These are phyloP conservation scores for Acanthosepion pharaonis DNA, from an alignment of 2,888 invertebrate genomes.

Conservation along the genomic window DNA sequence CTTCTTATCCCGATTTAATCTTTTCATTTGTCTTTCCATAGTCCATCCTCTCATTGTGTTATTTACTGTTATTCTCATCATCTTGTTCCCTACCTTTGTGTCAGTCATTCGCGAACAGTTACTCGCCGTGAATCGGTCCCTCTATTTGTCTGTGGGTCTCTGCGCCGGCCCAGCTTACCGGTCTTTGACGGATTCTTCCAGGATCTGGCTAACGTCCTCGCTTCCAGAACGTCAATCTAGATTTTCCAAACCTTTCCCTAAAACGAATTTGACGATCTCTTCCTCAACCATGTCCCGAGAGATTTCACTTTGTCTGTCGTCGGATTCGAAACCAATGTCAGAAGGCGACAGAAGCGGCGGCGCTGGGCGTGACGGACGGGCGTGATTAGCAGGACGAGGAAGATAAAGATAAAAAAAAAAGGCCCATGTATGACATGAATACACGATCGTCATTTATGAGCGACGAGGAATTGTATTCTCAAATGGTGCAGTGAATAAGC, in stretches of 20 bases:
- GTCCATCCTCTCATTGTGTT: neutral
- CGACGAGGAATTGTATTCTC: slow-evolving; percentile 22
- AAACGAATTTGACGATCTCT: slow-evolving; percentile 33
- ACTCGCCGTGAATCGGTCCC: no score
- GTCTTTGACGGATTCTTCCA: neutral
- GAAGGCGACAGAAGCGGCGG: neutral
- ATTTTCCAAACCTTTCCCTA: slow-evolving; percentile 13
- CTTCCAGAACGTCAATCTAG: neutral
- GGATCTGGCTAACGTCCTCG: slow-evolving; percentile 5
- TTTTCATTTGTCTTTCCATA: neutral
- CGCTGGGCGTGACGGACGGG: neutral
- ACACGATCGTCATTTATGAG: neutral
- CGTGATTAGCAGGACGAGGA: neutral
- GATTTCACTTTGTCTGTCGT: neutral
- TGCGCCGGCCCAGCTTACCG: neutral
- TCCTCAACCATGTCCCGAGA: neutral
- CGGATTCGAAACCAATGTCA: neutral
- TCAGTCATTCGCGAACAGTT: neutral
- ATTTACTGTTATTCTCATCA: neutral
- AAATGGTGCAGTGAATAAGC: neutral
- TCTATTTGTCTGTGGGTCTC: neutral
- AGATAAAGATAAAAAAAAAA: neutral
- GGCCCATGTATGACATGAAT: neutral
- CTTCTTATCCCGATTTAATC: neutral
- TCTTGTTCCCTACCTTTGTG: neutral